Evolutionary conservation across 1,140 invertebrate species (phyloP), one percentile per base, ranked within the genome.

Genomic region (Venturia canescens): DNA sequence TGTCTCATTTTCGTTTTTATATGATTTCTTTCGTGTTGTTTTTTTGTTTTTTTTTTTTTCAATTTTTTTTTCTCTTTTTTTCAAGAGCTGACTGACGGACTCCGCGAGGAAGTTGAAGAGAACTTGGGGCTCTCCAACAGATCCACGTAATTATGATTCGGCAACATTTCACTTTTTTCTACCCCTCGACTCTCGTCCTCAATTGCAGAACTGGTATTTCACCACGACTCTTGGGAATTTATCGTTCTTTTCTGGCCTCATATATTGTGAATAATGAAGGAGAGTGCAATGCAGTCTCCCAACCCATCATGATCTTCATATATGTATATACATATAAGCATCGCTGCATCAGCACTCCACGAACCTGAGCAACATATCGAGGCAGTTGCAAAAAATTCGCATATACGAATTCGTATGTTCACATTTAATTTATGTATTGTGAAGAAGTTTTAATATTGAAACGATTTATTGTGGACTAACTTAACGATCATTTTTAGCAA

Each of bases 121-220:
- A 75, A 26, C 71, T 75, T 21, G 50, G 60, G 60, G 48, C 50
- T 75, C 71, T 75, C 50, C 71, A 75, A 48, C 26, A 38, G 38
- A 69, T 79, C 80, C 72, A 75, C 71, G 80, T 78, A 79, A 79
- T 82, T 82, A 82, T 31, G 57, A 82, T 79, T 82, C 77, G 70
- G 76, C 70, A 72, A 82, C 80, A 82, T 74, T 84, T 79, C 23
- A 44, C 69, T 53, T 81, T 18, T 31, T 50, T 44, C 79, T 82
- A 50, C 60, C 50, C 80, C 70, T 82, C 34, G 76, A 69, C 78
- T 38, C 80, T 50, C 78, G 78, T 81, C 69, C 60, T 81, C 85
- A 66, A 60, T 77, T 80, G 69, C 53, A 78, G 50, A 63, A 76
- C 80, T 75, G 74, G 70, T 76, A 80, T 69, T 70, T 26, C 53